Evolutionary conservation across 2,888 invertebrate genomes (phyloP).

Genomic region (Rhingia campestris): DNA sequence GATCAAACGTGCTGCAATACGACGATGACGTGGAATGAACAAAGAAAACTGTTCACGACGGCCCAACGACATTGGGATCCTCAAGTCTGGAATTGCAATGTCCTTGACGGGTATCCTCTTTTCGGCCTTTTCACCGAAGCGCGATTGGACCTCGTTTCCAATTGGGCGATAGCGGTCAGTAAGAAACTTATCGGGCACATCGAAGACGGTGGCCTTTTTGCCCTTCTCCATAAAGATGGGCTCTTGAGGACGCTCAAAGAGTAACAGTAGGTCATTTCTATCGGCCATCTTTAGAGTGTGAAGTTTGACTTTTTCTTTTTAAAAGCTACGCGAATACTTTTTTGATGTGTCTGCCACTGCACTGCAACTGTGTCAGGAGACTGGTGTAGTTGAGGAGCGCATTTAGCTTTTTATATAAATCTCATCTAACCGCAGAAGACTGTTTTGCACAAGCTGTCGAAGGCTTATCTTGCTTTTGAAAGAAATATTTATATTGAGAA

Average conservation of each 20-base stretch:
- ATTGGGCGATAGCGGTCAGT: conserved; percentile 82
- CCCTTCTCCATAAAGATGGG: conserved; percentile 85
- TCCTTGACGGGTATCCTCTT: conserved; percentile 84
- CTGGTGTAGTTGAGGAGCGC: conserved; percentile 15
- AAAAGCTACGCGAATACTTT: not conserved
- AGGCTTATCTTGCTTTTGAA: conserved; percentile 4
- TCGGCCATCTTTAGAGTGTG: conserved; percentile 71
- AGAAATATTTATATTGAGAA: too few species aligned
- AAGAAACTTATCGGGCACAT: conserved; percentile 85
- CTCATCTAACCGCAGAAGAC: conserved; percentile 32
- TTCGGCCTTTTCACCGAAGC: conserved; percentile 84
- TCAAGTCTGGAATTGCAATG: conserved; percentile 86
- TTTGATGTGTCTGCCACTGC: conserved; percentile 7
- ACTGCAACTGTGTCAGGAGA: not conserved
- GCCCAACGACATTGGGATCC: conserved; percentile 84
- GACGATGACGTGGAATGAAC: conserved; percentile 86
- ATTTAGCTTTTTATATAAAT: conserved; percentile 38
- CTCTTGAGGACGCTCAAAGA: conserved; percentile 89
- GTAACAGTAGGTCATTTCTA: conserved; percentile 84
- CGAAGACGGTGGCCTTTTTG: conserved; percentile 84
- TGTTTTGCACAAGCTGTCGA: not conserved
- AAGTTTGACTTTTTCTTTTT: not conserved
- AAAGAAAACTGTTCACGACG: conserved; percentile 87
- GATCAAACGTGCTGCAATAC: conserved; percentile 86
- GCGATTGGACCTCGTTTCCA: conserved; percentile 83